Conservation (phyloP, 2,113 vertebrate species). For the Delphinapterus leucas region DNA sequence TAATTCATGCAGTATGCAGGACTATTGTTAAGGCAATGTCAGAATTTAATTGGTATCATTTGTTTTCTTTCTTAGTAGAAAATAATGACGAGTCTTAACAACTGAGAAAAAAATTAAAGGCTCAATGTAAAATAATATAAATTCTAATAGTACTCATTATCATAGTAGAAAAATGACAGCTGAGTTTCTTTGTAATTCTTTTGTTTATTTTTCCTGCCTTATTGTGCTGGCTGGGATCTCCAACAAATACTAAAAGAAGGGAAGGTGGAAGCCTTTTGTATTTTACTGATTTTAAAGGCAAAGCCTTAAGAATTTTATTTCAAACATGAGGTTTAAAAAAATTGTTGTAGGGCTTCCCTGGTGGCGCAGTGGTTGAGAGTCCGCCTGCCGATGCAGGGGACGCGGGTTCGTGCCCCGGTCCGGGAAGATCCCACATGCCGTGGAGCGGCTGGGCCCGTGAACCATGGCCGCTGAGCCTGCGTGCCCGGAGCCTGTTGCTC, state of each 20-base stretch:
- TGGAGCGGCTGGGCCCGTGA: too few relatives aligned
- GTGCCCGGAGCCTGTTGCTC: too few relatives aligned
- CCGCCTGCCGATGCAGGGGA: too few relatives aligned
- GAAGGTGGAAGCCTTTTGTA: background rate
- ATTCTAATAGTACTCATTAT: background rate
- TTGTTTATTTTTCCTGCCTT: background rate
- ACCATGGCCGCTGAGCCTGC: too few relatives aligned
- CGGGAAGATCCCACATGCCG: too few relatives aligned
- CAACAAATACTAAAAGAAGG: background rate
- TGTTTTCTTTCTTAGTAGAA: conserved; percentile 1
- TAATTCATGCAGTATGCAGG: background rate
- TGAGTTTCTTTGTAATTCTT: background rate
- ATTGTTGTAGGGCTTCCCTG: background rate
- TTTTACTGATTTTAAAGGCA: background rate
- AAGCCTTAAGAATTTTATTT: background rate
- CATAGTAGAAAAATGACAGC: background rate
- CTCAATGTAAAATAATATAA: background rate
- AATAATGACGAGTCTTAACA: conserved; percentile 7
- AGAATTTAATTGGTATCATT: background rate
- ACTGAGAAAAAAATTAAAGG: background rate
- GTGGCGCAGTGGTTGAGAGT: too few relatives aligned
- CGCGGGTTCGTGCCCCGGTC: too few relatives aligned
- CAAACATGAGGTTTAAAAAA: background rate
- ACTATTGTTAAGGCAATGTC: background rate
- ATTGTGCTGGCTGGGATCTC: background rate